Base-by-base conservation (phyloP, 2,888 invertebrate genomes). In the Hypomecis atomaria region DNA sequence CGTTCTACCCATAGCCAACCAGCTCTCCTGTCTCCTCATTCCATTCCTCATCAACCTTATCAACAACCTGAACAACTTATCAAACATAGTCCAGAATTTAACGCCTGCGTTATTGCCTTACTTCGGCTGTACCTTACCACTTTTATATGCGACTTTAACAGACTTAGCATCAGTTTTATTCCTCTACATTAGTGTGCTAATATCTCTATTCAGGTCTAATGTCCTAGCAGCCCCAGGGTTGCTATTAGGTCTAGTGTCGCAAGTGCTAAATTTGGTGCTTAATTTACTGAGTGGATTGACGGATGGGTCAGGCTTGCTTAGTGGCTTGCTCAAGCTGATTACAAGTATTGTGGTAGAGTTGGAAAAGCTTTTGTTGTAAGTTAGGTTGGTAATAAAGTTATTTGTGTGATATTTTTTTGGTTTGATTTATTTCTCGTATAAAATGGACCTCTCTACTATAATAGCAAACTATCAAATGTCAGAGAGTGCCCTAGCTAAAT, bases 31-130 rank as follows among this genome's bases (percentile, higher is more conserved):
- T 36, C 83, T 92, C 0, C 75, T 92, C 0, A 74, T 92, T 9
- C 92, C 92, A 0, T 92, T 92, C 73, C 71, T 92, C 0, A 86
- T 91, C 8, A 92, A 92, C 71, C 67, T 92, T 0, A 91, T 92
- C 49, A 92, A 92, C 60, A 92, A 92, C 53, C 58, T 92, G 0
- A 92, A 92, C 65, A 92, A 92, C 53, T 50, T 92, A 0, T 92
- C 92, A 0, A 92, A 92, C 48, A 92, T 92, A 0, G 89, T 92
- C 0, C 92, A 92, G 54, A 92, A 92, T 55, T 59, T 92, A 0
- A 92, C 92, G 0, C 92, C 92, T 13, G 92, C 92, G 0, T 62
- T 92, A 0, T 47, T 92, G 0, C 92, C 92, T 0, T 92, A 92
- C 61, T 92, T 92, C 11, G 92, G 92, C 0, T 92, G 92, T 37